Conservation (phyloP, 2,888 invertebrate species). For the Poecilus cupreus region DNA sequence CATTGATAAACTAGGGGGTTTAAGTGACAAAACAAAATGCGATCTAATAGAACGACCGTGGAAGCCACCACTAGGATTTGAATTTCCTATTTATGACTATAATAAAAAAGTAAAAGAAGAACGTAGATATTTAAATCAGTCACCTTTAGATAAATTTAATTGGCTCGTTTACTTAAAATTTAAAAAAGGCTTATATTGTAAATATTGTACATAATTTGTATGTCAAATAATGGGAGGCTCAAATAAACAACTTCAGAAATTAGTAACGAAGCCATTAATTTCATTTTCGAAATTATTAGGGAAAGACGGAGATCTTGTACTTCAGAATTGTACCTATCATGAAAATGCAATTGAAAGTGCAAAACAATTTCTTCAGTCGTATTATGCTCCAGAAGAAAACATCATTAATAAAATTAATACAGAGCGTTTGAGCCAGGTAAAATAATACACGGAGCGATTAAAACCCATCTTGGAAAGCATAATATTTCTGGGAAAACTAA, state of each 20-base stretch:
- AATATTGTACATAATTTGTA: not conserved
- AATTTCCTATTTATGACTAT: too few relatives aligned
- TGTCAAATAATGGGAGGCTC: too few relatives aligned
- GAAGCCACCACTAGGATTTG: too few relatives aligned
- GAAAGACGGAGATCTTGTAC: not conserved
- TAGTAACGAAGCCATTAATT: not conserved
- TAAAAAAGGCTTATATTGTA: too few relatives aligned
- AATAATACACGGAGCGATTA: not conserved
- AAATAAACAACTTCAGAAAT: not conserved
- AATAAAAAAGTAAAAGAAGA: too few relatives aligned
- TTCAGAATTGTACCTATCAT: not conserved
- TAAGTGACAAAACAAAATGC: too few relatives aligned
- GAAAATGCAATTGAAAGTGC: too few relatives aligned
- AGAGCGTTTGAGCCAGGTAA: not conserved
- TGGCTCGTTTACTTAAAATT: too few relatives aligned
- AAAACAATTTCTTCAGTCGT: not conserved
- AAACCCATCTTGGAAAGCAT: not conserved
- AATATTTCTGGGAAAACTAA: not conserved
- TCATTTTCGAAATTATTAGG: not conserved
- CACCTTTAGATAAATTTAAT: too few relatives aligned
- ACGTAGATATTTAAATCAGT: too few relatives aligned
- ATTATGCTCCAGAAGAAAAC: not conserved
- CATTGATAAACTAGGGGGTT: too few relatives aligned
- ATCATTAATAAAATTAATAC: not conserved
- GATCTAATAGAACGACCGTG: too few relatives aligned